phyloP scores from a whole-genome alignment of 2,888 invertebrate genomes.

The Dromius quadrimaculatus region DNA sequence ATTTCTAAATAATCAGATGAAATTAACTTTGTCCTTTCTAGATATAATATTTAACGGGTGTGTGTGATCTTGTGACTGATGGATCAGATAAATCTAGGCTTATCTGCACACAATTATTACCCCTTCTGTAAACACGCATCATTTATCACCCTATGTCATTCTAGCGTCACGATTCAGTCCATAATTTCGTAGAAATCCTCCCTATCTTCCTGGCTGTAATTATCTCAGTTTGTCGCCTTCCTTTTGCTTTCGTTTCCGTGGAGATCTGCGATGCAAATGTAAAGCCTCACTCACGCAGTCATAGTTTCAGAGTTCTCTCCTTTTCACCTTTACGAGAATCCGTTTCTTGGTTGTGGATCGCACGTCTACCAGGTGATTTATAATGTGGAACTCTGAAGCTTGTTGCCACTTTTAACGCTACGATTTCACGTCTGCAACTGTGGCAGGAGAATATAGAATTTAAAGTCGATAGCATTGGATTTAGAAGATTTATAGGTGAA shows the following conservation, averaged over 20 bases:
- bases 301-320: not conserved
- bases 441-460: not conserved
- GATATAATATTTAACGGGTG: no score
- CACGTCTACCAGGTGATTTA: not conserved
- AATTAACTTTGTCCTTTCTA: no score
- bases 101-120: not conserved
- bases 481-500: no score
- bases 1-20: no score
- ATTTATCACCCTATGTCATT: not conserved
- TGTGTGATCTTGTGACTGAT: no score
- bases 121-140: not conserved
- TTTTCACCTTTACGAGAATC: not conserved
- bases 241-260: not conserved
- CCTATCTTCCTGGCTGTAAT: not conserved
- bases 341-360: not conserved
- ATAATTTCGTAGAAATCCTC: not conserved
- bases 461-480: not conserved
- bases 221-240: not conserved
- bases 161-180: not conserved
- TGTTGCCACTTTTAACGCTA: conserved; percentile 3
- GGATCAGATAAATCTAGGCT: no score
- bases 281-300: conserved; percentile 10
- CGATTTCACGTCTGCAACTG: conserved; percentile 13
- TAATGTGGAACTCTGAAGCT: not conserved
- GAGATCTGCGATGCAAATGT: not conserved